Base-by-base conservation (phyloP, 2,797 vertebrate species). In the Sciurus carolinensis region DNA sequence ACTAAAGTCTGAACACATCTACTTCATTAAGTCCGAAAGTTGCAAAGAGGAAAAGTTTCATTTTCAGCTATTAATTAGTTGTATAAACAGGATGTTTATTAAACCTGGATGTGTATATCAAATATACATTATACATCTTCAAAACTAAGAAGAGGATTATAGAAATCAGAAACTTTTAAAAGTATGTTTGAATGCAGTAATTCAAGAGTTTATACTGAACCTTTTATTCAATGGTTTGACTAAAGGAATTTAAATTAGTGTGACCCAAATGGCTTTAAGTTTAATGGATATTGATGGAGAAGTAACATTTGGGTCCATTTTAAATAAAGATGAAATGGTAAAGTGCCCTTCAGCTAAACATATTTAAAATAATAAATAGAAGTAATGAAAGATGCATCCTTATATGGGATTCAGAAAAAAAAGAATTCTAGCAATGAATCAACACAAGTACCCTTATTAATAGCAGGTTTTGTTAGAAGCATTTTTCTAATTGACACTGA, bases 401-500 rank as follows among this genome's bases (percentile, higher is more conserved):
- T 15, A 76, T 2, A 91, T 54, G 83, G 95, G 90, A 42, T 83
- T 52, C 9, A 87, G 39, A 26, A 42, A 72, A 72, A 18, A 57
- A 44, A 64, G 26, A 62, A 17, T 12, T 52, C 79, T 87, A 89
- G 96, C 44, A 87, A 90, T 73, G 96, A 97, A 97, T 57, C 92
- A 95, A 97, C 84, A 97, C 92, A 97, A 97, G 97, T 5, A 36
- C 77, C 96, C 94, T 92, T 82, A 95, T 75, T 93, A 98, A 98
- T 95, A 1, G 52, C 96, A 62, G 95, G 18, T 97, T 97, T 97
- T 24, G 1, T 66, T 87, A 62, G 96, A 42, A 93, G 95, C 97
- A 96, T 97, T 98, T 97, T 97, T 96, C 96, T 98, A 98, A 98
- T 5, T 96, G 98, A 98, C 98, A 95, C 91, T 36, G 95, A 97